Evolutionary conservation across 1,140 invertebrate genomes (phyloP), one percentile per base, ranked within the genome.

Genomic region (Belonocnema kinseyi): DNA sequence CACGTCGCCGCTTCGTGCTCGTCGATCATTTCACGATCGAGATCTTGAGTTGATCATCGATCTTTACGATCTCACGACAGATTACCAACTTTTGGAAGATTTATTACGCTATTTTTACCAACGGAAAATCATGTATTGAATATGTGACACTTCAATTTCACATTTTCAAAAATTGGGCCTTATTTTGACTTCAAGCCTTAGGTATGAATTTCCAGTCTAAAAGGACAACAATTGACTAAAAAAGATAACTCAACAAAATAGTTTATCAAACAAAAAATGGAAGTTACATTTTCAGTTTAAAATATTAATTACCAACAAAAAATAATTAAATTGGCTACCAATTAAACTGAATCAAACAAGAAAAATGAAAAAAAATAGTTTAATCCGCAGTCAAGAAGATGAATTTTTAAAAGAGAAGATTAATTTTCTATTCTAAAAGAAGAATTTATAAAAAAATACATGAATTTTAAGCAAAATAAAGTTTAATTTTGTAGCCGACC

Each of bases 11-110:
- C 19, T 26, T 58, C 19, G 56, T 58, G 61, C 61, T 66, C 61
- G 61, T 66, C 61, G 61, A 66, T 66, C 61, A 66, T 66, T n/a
- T 40, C 21, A n/a, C 58, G 21, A 66, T 66, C 26, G 17, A 13
- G n/a, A 14, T 13, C n/a, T 13, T 19, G 4, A 58, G 11, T 58
- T 58, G 17, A 0, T 17, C 16, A 21, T 58, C 56, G 26, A 58
- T 21, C 17, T 21, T 58, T 58, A 58, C 17, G 56, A 58, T 58
- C 19, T 21, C 19, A 58, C 10, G 56, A 58, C 17, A 58, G 19
- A 58, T 58, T 33, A 58, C 17, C n/a, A 54, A 10, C 19, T 54
- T n/a, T 54, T 3, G 0, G n/a, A 19, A 54, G 53, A 54, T 54
- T 54, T 54, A 54, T 54, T n/a, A 54, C 16, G 17, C n/a, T 54